Evolutionary conservation across 2,113 vertebrate genomes (phyloP).

Genomic region (Hemiprocne comata): DNA sequence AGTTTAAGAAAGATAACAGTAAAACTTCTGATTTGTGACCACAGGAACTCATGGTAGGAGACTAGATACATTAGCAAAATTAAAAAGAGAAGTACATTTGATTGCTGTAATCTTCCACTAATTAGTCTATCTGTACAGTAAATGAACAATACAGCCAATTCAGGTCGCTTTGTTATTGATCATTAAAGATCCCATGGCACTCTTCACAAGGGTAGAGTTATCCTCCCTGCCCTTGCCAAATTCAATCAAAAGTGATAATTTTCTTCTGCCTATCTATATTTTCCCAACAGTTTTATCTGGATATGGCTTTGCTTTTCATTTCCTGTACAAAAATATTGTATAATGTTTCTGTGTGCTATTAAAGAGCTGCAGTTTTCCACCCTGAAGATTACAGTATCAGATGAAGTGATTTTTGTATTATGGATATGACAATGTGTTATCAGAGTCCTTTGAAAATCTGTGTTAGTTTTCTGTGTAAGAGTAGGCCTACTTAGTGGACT

Average conservation of each 20-base stretch:
- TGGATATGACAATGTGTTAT: background rate
- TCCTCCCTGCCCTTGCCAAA: constrained; percentile 13
- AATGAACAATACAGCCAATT: background rate
- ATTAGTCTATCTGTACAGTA: background rate
- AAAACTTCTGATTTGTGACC: background rate
- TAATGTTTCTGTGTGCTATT: background rate
- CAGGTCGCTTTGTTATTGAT: background rate
- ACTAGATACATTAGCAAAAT: background rate
- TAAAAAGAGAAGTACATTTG: background rate
- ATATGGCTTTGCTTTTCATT: constrained; percentile 41
- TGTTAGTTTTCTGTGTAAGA: background rate
- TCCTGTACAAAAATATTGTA: background rate
- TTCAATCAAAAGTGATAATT: constrained; percentile 32
- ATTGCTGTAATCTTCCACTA: constrained; percentile 2
- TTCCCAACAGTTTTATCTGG: constrained; percentile 30
- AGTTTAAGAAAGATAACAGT: constrained; percentile 17
- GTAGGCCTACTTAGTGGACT: background rate
- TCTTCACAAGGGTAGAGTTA: background rate
- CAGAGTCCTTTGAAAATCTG: background rate
- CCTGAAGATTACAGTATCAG: constrained; percentile 5
- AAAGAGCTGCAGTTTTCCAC: background rate
- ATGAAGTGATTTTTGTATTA: constrained; percentile 9
- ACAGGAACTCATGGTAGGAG: background rate
- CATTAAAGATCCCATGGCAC: background rate
- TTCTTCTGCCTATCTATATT: constrained; percentile 10